Evolutionary conservation across 2,888 invertebrate species (phyloP).

Genomic region (Siphlonurus alternatus): DNA sequence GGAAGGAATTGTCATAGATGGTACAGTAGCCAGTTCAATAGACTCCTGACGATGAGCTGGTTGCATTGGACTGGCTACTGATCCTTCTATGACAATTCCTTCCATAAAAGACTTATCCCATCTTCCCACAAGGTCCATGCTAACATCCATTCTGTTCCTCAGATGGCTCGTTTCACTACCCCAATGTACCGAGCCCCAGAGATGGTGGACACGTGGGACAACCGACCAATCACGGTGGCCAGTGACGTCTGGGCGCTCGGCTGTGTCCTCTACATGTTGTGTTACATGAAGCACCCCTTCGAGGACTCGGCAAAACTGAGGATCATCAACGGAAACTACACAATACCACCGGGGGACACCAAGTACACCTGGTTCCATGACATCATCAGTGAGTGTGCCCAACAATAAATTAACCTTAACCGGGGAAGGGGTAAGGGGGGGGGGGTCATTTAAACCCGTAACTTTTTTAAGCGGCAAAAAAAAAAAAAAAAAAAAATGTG

Average conservation of each 20-base stretch:
- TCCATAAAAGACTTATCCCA: too few species aligned
- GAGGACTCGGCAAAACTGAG: constrained; percentile 87
- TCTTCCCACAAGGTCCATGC: too few species aligned
- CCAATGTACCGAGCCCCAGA: constrained; percentile 98
- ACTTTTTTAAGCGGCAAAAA: neutral
- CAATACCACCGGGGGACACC: constrained; percentile 61
- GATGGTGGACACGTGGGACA: constrained; percentile 95
- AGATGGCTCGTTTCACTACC: constrained; percentile 64
- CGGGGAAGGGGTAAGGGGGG: neutral
- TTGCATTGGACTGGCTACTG: too few species aligned
- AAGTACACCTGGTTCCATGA: constrained; percentile 75
- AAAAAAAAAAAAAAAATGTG: neutral
- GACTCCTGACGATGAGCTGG: too few species aligned
- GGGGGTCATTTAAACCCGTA: neutral
- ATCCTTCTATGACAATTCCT: too few species aligned
- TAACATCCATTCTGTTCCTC: too few species aligned
- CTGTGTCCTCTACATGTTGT: constrained; percentile 81
- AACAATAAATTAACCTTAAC: neutral
- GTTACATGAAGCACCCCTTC: constrained; percentile 90
- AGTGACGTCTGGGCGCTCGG: constrained; percentile 96
- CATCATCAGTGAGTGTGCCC: constrained; percentile 55
- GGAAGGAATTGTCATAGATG: too few species aligned
- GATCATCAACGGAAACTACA: constrained; percentile 92
- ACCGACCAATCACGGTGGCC: constrained; percentile 77
- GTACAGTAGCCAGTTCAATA: too few species aligned